Evolutionary conservation across 2,797 vertebrate genomes (phyloP).

Genomic region (Heliangelus exortis): DNA sequence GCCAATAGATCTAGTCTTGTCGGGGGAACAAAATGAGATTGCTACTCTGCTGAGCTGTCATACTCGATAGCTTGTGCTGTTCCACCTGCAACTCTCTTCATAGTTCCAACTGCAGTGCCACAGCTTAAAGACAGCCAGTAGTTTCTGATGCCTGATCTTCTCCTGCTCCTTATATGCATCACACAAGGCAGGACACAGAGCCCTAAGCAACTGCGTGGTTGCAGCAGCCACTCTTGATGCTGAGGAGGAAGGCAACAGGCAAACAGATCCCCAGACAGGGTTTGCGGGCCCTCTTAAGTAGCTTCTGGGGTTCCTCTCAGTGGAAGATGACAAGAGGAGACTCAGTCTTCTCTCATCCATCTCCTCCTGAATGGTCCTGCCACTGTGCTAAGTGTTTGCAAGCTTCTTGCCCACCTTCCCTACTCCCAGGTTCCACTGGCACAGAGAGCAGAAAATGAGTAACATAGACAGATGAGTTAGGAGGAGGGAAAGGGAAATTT

Average conservation of each 20-base stretch:
- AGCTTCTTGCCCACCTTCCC: neutral
- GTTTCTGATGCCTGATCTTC: slow-evolving; percentile 1
- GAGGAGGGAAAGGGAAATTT: neutral
- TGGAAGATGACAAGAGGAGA: neutral
- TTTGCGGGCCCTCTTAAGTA: neutral
- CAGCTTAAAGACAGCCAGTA: neutral
- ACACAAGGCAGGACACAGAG: neutral
- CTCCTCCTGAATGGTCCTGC: neutral
- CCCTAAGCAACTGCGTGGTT: neutral
- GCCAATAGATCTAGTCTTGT: slow-evolving; percentile 62
- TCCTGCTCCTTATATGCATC: neutral
- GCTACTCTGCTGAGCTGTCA: slow-evolving; percentile 47
- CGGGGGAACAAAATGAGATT: slow-evolving; percentile 48
- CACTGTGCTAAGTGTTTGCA: neutral
- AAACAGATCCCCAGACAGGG: neutral
- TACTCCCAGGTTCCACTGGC: neutral
- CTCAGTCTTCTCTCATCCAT: neutral
- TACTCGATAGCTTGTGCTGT: slow-evolving; percentile 16
- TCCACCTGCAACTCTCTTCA: slow-evolving; percentile 10
- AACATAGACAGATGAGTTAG: neutral
- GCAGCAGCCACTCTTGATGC: neutral
- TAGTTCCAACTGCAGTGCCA: neutral
- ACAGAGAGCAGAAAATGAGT: accelerated
- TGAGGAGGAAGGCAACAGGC: neutral
- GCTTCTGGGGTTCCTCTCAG: neutral